Evolutionary conservation across 2,888 invertebrate genomes (phyloP).

Genomic region (Xestia c-nigrum): DNA sequence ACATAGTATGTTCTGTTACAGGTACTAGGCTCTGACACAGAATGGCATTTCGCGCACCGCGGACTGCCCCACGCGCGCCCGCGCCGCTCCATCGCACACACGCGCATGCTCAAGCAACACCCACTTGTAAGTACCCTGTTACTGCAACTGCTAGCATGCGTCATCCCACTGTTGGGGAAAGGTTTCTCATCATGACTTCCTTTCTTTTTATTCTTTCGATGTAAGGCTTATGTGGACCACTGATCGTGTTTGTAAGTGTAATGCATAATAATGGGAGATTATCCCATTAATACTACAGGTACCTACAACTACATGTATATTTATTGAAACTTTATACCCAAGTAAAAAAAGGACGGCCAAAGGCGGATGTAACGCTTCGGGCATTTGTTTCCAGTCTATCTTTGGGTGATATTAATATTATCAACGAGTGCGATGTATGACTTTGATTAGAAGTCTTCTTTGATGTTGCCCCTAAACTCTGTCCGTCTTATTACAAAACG

Average conservation of each 20-base stretch:
- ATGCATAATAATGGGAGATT: too few relatives aligned
- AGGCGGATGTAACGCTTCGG: too few relatives aligned
- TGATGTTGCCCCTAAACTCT: not conserved
- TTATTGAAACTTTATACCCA: too few relatives aligned
- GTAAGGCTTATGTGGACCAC: too few relatives aligned
- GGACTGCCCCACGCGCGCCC: slow-evolving; percentile 97
- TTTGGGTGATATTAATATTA: not conserved
- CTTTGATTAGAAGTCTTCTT: not conserved
- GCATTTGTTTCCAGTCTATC: not conserved
- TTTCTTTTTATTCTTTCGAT: too few relatives aligned
- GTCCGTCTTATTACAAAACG: too few relatives aligned
- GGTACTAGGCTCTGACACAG: slow-evolving; percentile 96
- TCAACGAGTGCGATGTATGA: not conserved
- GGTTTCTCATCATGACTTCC: too few relatives aligned
- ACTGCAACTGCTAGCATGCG: not conserved
- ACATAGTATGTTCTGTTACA: slow-evolving; percentile 80
- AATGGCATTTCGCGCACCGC: slow-evolving; percentile 98
- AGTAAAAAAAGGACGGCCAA: too few relatives aligned
- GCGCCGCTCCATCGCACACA: slow-evolving; percentile 97
- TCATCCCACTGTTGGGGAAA: too few relatives aligned
- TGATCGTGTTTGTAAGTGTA: too few relatives aligned
- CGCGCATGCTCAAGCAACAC: slow-evolving; percentile 96
- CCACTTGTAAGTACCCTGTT: slow-evolving; percentile 94
- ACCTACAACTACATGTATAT: too few relatives aligned
- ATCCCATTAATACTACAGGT: too few relatives aligned